These are phyloP conservation scores for Eulimnadia texana DNA, from an alignment of 1,140 invertebrate genomes.

Conservation along the genomic window DNA sequence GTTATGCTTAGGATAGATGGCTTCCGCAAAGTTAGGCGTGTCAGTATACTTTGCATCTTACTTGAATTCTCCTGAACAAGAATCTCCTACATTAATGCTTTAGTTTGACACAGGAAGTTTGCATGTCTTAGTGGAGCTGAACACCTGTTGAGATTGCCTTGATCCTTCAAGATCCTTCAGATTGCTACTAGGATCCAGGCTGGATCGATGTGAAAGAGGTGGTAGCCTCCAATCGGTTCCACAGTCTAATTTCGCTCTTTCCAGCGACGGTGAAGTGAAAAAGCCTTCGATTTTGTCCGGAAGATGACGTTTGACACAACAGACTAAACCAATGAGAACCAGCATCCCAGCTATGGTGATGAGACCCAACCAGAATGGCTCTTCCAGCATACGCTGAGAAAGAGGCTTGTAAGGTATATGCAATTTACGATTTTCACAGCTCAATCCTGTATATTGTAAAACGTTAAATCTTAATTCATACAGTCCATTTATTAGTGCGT, in stretches of 20 bases:
- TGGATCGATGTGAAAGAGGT: neutral
- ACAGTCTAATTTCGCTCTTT: constrained; percentile 28
- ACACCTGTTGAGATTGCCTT: neutral
- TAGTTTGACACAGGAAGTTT: neutral
- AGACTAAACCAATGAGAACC: constrained; percentile 52
- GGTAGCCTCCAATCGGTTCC: constrained; percentile 26
- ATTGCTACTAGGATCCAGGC: neutral
- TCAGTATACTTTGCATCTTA: constrained; percentile 41
- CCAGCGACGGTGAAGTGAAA: constrained; percentile 61
- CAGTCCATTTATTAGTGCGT: neutral
- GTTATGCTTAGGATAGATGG: constrained; percentile 56
- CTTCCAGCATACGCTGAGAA: constrained; percentile 57
- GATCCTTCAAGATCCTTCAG: neutral
- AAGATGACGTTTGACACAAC: constrained; percentile 65
- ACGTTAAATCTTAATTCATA: neutral
- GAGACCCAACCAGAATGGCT: constrained; percentile 68
- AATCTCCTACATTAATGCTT: neutral
- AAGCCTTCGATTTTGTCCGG: constrained; percentile 67
- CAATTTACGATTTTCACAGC: constrained; percentile 43
- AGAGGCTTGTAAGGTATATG: constrained; percentile 51
- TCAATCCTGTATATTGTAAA: constrained; percentile 18
- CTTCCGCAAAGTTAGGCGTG: constrained; percentile 61
- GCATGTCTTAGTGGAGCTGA: neutral
- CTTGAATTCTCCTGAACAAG: neutral
- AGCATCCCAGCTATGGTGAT: constrained; percentile 61